Conservation (phyloP, 2,888 invertebrate genomes). For the Taenaris catops region DNA sequence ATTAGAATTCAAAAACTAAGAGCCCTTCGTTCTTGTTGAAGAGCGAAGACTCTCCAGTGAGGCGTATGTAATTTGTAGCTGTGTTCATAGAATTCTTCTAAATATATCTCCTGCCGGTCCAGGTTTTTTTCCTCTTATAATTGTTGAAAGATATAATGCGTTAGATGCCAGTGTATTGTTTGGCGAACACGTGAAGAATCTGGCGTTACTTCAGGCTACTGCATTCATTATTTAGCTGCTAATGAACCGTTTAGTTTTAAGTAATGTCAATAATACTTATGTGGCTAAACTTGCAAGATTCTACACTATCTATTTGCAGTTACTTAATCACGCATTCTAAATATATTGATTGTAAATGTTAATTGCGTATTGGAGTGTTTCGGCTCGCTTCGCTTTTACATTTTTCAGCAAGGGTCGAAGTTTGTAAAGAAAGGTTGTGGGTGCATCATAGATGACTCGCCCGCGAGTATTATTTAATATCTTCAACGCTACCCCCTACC, state of each 20-base stretch:
- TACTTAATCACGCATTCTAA: too few species aligned
- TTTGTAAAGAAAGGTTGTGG: slow-evolving; percentile 14
- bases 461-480: slow-evolving; percentile 31
- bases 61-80: slow-evolving; percentile 41
- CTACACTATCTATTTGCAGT: too few species aligned
- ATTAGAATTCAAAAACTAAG: slow-evolving; percentile 54
- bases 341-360: too few species aligned
- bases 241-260: too few species aligned
- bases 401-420: slow-evolving; percentile 6
- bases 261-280: too few species aligned
- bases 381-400: slow-evolving; percentile 1
- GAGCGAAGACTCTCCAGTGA: slow-evolving; percentile 38
- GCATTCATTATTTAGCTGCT: too few species aligned
- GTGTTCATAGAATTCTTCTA: slow-evolving; percentile 37
- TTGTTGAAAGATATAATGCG: slow-evolving; percentile 12
- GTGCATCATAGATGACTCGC: slow-evolving; percentile 9
- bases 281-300: too few species aligned
- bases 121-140: slow-evolving; percentile 6
- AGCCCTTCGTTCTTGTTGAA: slow-evolving; percentile 44
- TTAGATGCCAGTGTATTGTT: slow-evolving; percentile 33
- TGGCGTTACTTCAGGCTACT: too few species aligned
- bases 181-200: too few species aligned
- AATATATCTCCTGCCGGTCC: slow-evolving; percentile 27
- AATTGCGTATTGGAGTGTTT: too few species aligned
- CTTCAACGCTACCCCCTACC: slow-evolving; percentile 31